These are phyloP conservation scores for Selene dorsalis DNA, from an alignment of 2,797 vertebrate species.

Conservation along the genomic window DNA sequence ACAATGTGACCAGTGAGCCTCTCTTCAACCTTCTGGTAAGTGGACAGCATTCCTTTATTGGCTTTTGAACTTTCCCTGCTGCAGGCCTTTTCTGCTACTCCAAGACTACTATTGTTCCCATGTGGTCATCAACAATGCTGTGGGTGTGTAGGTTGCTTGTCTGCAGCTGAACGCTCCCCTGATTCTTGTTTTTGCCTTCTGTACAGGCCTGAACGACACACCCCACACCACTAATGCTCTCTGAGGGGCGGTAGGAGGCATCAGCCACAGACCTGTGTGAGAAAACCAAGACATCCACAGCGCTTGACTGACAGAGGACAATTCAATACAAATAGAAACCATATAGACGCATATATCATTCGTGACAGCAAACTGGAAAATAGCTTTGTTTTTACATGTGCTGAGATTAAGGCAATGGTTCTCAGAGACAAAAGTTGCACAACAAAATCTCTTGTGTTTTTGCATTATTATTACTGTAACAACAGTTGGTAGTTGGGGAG, in stretches of 20 bases:
- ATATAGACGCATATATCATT: slow-evolving; percentile 20
- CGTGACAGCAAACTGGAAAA: slow-evolving; percentile 39
- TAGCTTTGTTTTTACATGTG: not conserved
- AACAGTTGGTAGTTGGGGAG: not conserved
- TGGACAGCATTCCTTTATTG: slow-evolving; percentile 65
- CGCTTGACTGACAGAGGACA: slow-evolving; percentile 59
- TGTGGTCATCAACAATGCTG: slow-evolving; percentile 62
- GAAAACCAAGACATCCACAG: slow-evolving; percentile 58
- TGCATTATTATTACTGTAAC: not conserved
- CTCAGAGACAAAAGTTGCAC: slow-evolving; percentile 2
- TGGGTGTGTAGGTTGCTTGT: slow-evolving; percentile 51
- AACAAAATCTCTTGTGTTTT: not conserved
- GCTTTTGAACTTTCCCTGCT: slow-evolving; percentile 71
- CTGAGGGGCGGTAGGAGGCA: slow-evolving; percentile 30
- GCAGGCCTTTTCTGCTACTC: slow-evolving; percentile 53
- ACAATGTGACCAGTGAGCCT: slow-evolving; percentile 48
- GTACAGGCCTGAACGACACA: slow-evolving; percentile 70
- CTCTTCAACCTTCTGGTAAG: slow-evolving; percentile 46
- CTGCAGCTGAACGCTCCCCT: slow-evolving; percentile 65
- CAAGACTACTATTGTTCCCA: slow-evolving; percentile 42
- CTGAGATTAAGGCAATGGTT: not conserved
- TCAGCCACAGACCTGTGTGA: slow-evolving; percentile 44
- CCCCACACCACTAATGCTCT: slow-evolving; percentile 48
- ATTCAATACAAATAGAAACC: slow-evolving; percentile 49
- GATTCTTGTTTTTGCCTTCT: slow-evolving; percentile 66